These are phyloP conservation scores for Nesogale talazaci DNA, from an alignment of 2,113 vertebrate genomes.

Conservation along the genomic window DNA sequence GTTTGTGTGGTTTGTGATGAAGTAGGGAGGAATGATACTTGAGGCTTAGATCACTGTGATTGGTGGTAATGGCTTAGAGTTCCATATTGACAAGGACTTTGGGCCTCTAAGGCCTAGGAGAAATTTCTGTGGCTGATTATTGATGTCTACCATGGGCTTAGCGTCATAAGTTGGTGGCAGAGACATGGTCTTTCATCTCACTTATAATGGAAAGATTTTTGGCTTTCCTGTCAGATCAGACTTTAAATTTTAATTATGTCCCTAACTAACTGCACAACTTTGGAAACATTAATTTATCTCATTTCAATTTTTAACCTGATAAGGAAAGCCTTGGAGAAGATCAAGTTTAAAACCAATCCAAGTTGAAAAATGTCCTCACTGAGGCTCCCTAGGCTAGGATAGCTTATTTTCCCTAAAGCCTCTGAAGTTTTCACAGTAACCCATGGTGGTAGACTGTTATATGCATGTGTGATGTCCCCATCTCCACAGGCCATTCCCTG, in stretches of 20 bases:
- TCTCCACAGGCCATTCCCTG: not conserved
- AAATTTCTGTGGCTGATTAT: not conserved
- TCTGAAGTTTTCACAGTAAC: not conserved
- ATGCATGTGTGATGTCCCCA: too few relatives aligned
- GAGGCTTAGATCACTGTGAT: not conserved
- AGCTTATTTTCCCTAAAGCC: not conserved
- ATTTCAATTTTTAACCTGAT: not conserved
- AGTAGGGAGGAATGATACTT: not conserved
- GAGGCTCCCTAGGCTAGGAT: not conserved
- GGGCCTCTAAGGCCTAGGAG: not conserved
- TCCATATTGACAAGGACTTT: not conserved
- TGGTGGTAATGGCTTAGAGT: not conserved
- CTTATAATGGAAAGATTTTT: not conserved
- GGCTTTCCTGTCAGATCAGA: not conserved
- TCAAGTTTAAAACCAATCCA: not conserved
- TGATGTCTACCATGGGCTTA: not conserved
- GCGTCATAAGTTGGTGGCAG: not conserved
- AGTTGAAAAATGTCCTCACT: too few relatives aligned
- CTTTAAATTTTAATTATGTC: not conserved
- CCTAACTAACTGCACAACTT: not conserved
- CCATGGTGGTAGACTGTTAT: not conserved
- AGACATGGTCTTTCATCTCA: not conserved
- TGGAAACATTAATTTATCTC: constrained; percentile 5
- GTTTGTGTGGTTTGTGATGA: not conserved
- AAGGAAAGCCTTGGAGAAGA: not conserved